Percentiles rank a stretch among this genome's conserved stretches.
phyloP scores from a whole-genome alignment of 2,888 invertebrate species.

The Scaptodrosophila latifasciaeformis region DNA sequence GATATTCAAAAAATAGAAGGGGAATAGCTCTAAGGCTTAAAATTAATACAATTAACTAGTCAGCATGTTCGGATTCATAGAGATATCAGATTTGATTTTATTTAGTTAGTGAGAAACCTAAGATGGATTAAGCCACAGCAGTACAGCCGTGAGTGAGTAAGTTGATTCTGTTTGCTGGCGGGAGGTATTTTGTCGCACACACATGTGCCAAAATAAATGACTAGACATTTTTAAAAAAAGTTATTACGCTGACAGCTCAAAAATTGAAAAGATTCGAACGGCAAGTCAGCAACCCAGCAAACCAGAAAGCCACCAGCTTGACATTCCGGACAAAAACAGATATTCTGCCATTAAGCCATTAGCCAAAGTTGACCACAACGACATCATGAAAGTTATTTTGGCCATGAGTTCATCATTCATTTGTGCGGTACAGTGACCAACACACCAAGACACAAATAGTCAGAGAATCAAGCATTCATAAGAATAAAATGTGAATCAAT shows the following conservation, averaged over 20 bases:
- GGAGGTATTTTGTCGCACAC: conserved; percentile 18
- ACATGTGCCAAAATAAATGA: conserved; percentile 56
- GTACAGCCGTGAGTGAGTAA: too few species aligned
- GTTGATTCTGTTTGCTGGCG: too few species aligned
- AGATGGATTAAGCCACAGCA: too few species aligned
- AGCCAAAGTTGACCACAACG: conserved; percentile 46
- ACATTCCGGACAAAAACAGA: neutral
- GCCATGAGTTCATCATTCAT: conserved; percentile 50
- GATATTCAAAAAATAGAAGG: too few species aligned
- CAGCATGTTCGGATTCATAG: neutral
- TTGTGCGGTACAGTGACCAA: conserved; percentile 7
- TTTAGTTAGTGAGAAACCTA: too few species aligned
- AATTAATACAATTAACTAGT: neutral
- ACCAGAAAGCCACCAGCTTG: neutral
- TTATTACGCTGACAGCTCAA: conserved; percentile 52
- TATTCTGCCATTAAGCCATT: conserved; percentile 31
- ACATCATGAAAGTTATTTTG: conserved; percentile 48
- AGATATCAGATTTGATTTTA: too few species aligned
- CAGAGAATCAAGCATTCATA: too few species aligned
- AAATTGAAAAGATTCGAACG: conserved; percentile 38
- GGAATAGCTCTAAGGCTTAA: too few species aligned
- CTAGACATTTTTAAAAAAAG: conserved; percentile 60
- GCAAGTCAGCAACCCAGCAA: neutral
- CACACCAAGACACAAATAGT: too few species aligned
- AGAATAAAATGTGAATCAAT: neutral